Conservation (phyloP, 2,113 vertebrate genomes). For the Trematocara marginatum region DNA sequence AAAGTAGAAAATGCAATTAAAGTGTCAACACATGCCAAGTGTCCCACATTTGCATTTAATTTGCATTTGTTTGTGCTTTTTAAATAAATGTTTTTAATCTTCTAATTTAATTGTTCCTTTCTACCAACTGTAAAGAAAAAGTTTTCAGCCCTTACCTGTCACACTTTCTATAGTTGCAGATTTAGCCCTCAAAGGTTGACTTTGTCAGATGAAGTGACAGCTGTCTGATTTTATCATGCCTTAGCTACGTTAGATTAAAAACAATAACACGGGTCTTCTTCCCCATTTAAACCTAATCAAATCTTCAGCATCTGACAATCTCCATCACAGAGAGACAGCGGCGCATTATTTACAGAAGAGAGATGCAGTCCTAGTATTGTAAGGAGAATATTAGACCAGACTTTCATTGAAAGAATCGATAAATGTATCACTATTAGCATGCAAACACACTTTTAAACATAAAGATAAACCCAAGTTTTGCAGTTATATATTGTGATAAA, state of each 20-base stretch:
- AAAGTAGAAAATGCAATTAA: background rate
- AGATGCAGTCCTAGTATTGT: background rate
- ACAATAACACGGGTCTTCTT: background rate
- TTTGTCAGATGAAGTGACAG: background rate
- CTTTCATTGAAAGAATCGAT: background rate
- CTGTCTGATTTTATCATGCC: background rate
- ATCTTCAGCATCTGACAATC: background rate
- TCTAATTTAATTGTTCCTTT: background rate
- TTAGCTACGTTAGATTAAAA: background rate
- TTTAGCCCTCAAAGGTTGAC: background rate
- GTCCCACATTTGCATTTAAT: background rate
- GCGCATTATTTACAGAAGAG: background rate
- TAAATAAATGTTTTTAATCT: background rate
- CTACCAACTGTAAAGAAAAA: background rate
- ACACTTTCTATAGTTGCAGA: background rate
- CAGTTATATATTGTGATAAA: background rate
- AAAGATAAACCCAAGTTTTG: background rate
- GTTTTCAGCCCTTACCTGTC: background rate
- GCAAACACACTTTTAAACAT: background rate
- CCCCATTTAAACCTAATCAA: background rate
- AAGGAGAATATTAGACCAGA: background rate
- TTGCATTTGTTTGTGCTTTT: background rate
- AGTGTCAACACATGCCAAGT: background rate
- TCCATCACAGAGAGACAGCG: background rate
- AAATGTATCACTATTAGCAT: background rate